Evolutionary conservation across 2,797 vertebrate genomes (phyloP), one percentile per base, ranked within the genome.

Genomic region (Masticophis lateralis): DNA sequence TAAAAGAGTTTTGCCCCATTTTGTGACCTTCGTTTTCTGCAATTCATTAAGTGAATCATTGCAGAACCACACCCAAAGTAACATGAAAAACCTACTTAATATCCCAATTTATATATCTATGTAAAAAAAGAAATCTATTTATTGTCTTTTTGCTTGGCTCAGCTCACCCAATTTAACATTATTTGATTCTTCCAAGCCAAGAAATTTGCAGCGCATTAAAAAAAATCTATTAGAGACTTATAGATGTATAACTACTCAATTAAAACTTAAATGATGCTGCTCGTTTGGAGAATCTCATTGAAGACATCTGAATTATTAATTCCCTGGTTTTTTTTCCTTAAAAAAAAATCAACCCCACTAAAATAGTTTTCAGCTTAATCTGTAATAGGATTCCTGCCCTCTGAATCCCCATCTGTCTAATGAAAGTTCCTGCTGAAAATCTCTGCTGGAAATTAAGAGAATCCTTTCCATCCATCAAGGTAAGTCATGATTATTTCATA

Each of bases 401-500:
- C 96, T 95, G 94, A 95, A 97, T 92, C 90, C 95, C 94, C 27
- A 90, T 96, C 97, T 96, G 94, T 96, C 95, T 98, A 97, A 98
- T 97, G 97, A 97, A 93, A 97, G 95, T 96, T 97, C 97, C 96
- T 83, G 96, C 97, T 97, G 97, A 96, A 98, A 98, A 96, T 96
- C 97, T 97, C 97, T 96, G 97, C 96, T 97, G 97, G 97, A 97
- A 97, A 95, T 97, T 97, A 94, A 93, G 95, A 89, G 96, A 97
- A 97, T 97, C 97, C 93, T 94, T 95, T 94, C 93, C 94, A 97
- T 97, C 97, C 92, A 97, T 97, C 96, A 97, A 95, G 96, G 94
- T 93, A 95, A 96, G 56, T 97, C 97, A 97, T 98, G 97, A 97
- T 97, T 98, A 97, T 98, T 98, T 98, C 97, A 98, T 98, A 97